phyloP scores from a whole-genome alignment of 1,140 invertebrate species.

The Varroa destructor region DNA sequence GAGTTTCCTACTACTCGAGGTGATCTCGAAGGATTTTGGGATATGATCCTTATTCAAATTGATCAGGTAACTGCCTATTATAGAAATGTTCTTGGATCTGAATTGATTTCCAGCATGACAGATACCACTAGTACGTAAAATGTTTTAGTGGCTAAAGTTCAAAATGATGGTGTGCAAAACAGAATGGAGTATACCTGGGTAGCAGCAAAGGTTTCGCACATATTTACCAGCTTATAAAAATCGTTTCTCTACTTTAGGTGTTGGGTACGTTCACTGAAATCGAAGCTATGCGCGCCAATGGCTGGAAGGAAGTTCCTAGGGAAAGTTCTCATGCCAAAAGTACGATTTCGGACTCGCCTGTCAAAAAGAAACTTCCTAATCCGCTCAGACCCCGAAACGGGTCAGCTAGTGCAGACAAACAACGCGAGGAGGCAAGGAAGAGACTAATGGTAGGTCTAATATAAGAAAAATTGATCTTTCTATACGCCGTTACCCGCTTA shows the following conservation, averaged over 20 bases:
- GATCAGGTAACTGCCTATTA: conserved; percentile 49
- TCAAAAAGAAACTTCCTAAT: conserved; percentile 24
- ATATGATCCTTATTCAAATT: conserved; percentile 84
- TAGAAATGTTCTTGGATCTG: conserved; percentile 37
- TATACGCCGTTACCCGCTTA: no score
- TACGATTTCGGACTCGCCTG: not conserved
- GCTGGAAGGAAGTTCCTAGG: conserved; percentile 49
- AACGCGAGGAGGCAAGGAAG: conserved; percentile 16
- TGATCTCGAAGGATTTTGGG: conserved; percentile 89
- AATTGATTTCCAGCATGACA: no score
- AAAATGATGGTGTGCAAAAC: no score
- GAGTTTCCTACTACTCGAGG: conserved; percentile 70
- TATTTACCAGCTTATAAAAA: not conserved
- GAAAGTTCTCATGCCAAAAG: not conserved
- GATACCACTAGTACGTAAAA: no score
- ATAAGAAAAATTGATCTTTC: no score
- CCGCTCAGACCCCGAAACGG: conserved; percentile 16
- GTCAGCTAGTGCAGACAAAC: not conserved
- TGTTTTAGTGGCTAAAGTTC: no score
- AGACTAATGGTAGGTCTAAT: conserved; percentile 7
- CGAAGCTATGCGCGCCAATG: conserved; percentile 51
- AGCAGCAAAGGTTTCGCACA: no score
- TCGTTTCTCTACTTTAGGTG: not conserved
- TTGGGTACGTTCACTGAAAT: conserved; percentile 59
- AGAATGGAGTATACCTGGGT: no score